A percentile compares a stretch with the other conserved stretches of the same genome.
Conservation (phyloP, 53 echinoderm and acorn worm genomes). For the Stichopus horrens region DNA sequence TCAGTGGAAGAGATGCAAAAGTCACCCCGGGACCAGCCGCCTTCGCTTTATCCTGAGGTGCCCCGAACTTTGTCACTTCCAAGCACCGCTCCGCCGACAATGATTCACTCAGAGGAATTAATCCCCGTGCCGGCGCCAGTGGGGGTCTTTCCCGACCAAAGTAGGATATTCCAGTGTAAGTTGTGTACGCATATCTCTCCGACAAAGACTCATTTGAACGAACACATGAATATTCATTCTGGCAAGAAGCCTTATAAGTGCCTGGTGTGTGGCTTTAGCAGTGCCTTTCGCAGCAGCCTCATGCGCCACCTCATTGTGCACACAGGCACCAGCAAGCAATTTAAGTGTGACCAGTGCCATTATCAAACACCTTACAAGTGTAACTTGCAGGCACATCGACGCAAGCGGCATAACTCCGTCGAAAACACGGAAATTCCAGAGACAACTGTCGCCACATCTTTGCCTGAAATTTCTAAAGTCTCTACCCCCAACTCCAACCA, state of each 20-base stretch:
- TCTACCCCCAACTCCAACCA: constrained; percentile 42
- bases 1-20: constrained; percentile 54
- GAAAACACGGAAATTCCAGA: constrained; percentile 50
- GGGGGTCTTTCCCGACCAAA: constrained; percentile 72
- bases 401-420: constrained; percentile 78
- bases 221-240: constrained; percentile 98
- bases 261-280: constrained; percentile 98
- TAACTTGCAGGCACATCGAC: constrained; percentile 89
- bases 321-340: constrained; percentile 97
- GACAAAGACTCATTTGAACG: constrained; percentile 90
- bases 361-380: constrained; percentile 99
- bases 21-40: constrained; percentile 56
- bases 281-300: constrained; percentile 99
- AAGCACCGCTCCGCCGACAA: constrained; percentile 48
- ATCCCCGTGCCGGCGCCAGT: constrained; percentile 58
- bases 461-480: constrained; percentile 41
- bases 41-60: constrained; percentile 58
- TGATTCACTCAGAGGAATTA: constrained; percentile 67
- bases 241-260: constrained; percentile 99
- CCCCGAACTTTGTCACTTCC: constrained; percentile 51
- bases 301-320: constrained; percentile 98
- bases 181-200: constrained; percentile 94
- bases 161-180: constrained; percentile 95
- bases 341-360: constrained; percentile 96
- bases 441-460: not conserved